Base-by-base conservation (phyloP, 2,797 vertebrate species). In the Tokudaia muenninki region DNA sequence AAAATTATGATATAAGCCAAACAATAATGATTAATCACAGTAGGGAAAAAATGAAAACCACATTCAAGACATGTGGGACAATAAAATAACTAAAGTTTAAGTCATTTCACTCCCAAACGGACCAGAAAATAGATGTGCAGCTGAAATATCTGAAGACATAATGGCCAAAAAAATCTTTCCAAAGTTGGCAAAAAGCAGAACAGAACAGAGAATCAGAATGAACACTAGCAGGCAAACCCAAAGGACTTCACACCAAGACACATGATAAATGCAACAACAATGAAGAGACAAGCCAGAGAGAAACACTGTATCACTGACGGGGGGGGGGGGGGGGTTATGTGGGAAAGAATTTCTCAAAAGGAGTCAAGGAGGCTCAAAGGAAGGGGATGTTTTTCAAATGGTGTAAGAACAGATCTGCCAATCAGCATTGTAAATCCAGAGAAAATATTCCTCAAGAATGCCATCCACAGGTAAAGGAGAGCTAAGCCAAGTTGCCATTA, bases 151-250 rank as follows among this genome's bases (percentile, higher is more conserved):
- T 67, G 21, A 78, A 93, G n/a, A 95, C 74, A 81, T 84, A 92
- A 90, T 52, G 44, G 37, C 81, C 77, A 96, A 95, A 96, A 95
- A 90, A 95, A 92, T 34, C 31, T 74, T 80, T n/a, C 47, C 52
- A 52, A 95, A 90, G 22, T 52, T 93, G 41, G 57, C 52, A 90
- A 92, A 95, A 87, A 67, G 50, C 21, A 57, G 47, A 77, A 72
- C 83, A 57, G 47, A 77, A 72, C 79, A 17, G 78, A 88, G n/a
- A 94, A 67, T 83, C 37, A 88, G 31, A 87, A 34, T 24, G 22
- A 97, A 75, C 4, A 88, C 2, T 17, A 63, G 91, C 37, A 91
- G 72, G 78, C 74, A 96, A 94, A 91, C 29, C 8, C 59, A 96
- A 89, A 81, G 31, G 94, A 80, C 79, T 63, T 7, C 50, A 93